Percentiles rank a stretch among this genome's conserved stretches.
Conservation (phyloP, 2,113 vertebrate genomes). For the Hippotragus niger region DNA sequence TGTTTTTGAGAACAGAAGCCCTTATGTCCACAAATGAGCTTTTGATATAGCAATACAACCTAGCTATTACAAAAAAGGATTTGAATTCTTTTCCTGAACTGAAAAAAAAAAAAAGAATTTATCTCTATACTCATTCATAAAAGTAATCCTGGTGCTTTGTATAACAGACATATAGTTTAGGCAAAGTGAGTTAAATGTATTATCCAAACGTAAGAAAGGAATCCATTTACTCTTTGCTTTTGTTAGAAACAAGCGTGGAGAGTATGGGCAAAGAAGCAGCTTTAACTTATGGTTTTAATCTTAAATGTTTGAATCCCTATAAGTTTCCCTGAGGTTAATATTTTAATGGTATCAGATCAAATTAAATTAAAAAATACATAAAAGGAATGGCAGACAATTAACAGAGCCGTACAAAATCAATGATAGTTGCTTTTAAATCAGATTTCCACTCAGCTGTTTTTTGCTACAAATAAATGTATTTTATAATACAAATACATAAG, state of each 20-base stretch:
- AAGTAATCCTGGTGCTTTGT: neutral
- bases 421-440: constrained; percentile 44
- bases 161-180: neutral
- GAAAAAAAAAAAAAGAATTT: neutral
- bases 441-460: constrained; percentile 50
- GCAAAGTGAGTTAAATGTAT: neutral
- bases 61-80: neutral
- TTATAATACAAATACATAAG: constrained; percentile 28
- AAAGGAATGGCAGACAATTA: constrained; percentile 31
- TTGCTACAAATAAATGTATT: constrained; percentile 32
- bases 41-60: neutral
- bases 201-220: neutral
- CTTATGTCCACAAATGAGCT: neutral
- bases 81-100: neutral
- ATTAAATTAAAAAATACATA: constrained; percentile 45
- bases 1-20: constrained; percentile 2
- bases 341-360: constrained; percentile 62
- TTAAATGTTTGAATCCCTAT: constrained; percentile 42
- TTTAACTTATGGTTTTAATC: constrained; percentile 60
- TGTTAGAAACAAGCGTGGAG: constrained; percentile 3
- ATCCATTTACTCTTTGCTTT: constrained; percentile 41
- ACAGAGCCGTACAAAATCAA: constrained; percentile 38
- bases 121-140: neutral
- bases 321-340: constrained; percentile 56
- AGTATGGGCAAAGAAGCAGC: constrained; percentile 31